Evolutionary conservation across 2,888 invertebrate species (phyloP), one percentile per base, ranked within the genome.

Genomic region (Ectemnius lituratus): DNA sequence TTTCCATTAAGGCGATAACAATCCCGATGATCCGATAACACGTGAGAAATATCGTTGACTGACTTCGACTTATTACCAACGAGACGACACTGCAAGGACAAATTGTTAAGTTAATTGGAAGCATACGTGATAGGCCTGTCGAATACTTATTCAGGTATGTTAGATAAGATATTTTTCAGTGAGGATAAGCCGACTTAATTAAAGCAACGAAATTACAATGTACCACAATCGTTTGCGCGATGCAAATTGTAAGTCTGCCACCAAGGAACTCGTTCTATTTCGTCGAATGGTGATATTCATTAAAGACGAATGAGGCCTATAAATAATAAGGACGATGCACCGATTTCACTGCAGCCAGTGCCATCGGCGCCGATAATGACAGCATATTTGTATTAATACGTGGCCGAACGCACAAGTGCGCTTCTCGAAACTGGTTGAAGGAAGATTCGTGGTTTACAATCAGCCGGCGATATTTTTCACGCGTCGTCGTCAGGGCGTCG

Each of bases 41-140:
- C 58, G 46, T 8, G 58, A 46, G 62, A 62, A 60, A 52, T 46
- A 28, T 62, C 68, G 58, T 37, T 6, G 68, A 65, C 57, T 20
- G 37, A 37, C 63, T 47, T 61, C 8, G 11, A 8, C 46, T 37
- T 37, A 37, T 37, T 37, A 37, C 37, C 37, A 37, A 37, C 11
- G 8, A 37, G 37, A 37, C 3, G 28, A 37, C 28, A 6, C 0
- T 2, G 49, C 49, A 49, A 0, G 52, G 16, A 52, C 52, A 52
- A 52, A 16, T 16, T 52, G 52, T 52, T 52, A 4, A 14, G 52
- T 52, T 52, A 52, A 52, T 52, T 52, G 14, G 52, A 14, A 16
- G 0, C 16, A 13, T 5, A 14, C n/a, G 6, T 52, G n/a, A 52
- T 11, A 37, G 37, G 8, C 3, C 1, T 2, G 37, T 37, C 23